These are phyloP conservation scores for Argentina silus DNA, from an alignment of 2,797 vertebrate genomes.

Conservation along the genomic window DNA sequence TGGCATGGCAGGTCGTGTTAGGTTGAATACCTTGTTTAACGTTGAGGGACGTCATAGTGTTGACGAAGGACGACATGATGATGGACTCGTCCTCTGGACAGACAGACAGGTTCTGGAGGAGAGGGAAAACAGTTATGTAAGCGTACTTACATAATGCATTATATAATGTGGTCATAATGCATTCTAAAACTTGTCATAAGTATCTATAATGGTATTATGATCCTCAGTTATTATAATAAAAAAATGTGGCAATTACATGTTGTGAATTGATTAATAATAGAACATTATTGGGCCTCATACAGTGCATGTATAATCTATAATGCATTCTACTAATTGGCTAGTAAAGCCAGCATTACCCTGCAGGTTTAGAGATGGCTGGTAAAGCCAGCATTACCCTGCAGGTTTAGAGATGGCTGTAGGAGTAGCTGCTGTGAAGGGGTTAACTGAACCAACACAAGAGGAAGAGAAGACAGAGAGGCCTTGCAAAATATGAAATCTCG, in stretches of 20 bases:
- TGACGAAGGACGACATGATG: constrained; percentile 99
- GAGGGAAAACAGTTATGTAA: background rate
- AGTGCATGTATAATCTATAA: too few species aligned
- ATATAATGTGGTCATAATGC: too few species aligned
- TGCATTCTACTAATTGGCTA: too few species aligned
- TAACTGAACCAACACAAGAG: background rate
- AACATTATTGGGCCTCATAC: too few species aligned
- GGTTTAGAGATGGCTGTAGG: constrained; percentile 79
- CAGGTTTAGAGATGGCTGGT: too few species aligned
- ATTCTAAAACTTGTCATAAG: too few species aligned
- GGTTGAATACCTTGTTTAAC: constrained; percentile 91
- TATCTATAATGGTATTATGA: too few species aligned
- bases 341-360: too few species aligned
- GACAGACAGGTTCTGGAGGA: constrained; percentile 92
- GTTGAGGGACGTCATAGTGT: constrained; percentile 98
- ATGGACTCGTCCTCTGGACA: constrained; percentile 99
- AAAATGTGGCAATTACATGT: too few species aligned
- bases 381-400: too few species aligned
- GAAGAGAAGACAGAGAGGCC: background rate
- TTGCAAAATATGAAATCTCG: background rate
- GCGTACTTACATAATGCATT: background rate
- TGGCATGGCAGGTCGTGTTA: background rate
- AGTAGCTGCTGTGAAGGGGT: constrained; percentile 74
- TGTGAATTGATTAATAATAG: too few species aligned
- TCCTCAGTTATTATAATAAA: too few species aligned